Conservation (phyloP, 2,797 vertebrate species). For the Takifugu ocellatus region DNA sequence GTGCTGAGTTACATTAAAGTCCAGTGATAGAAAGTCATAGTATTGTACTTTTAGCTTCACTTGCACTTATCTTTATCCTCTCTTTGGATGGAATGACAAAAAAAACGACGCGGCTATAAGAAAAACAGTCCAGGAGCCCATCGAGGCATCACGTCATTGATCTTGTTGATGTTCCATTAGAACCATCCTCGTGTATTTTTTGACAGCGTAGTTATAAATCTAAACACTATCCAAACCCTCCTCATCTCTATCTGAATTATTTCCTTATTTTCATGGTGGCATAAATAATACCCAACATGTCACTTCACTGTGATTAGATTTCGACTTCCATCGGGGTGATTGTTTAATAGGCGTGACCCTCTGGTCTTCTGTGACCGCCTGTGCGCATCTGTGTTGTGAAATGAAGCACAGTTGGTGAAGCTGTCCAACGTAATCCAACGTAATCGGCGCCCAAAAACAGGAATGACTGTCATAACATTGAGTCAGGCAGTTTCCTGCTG, state of each 20-base stretch:
- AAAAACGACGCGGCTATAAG: no score
- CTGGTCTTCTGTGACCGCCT: neutral
- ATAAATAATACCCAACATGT: slow-evolving; percentile 19
- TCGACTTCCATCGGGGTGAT: slow-evolving; percentile 25
- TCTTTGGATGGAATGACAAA: no score
- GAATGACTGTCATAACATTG: slow-evolving; percentile 39
- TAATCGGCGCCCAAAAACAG: slow-evolving; percentile 32
- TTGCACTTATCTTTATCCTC: neutral
- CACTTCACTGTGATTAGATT: slow-evolving; percentile 30
- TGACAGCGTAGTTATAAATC: no score
- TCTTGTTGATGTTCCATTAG: neutral
- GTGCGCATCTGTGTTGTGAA: slow-evolving; percentile 3
- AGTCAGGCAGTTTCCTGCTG: slow-evolving; percentile 42
- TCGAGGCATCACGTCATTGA: neutral
- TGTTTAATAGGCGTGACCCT: neutral
- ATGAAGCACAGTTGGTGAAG: slow-evolving; percentile 22
- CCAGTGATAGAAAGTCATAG: neutral
- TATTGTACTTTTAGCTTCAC: neutral
- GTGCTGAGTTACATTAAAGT: neutral
- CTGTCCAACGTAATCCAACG: neutral
- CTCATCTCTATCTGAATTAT: slow-evolving; percentile 27
- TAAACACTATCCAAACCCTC: neutral
- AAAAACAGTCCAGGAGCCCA: no score
- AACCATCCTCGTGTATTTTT: no score
- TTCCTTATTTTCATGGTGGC: slow-evolving; percentile 10